Percentiles rank a stretch among this genome's conserved stretches.
Evolutionary conservation across 2,113 vertebrate genomes (phyloP).

Genomic region (Chaetura pelagica): DNA sequence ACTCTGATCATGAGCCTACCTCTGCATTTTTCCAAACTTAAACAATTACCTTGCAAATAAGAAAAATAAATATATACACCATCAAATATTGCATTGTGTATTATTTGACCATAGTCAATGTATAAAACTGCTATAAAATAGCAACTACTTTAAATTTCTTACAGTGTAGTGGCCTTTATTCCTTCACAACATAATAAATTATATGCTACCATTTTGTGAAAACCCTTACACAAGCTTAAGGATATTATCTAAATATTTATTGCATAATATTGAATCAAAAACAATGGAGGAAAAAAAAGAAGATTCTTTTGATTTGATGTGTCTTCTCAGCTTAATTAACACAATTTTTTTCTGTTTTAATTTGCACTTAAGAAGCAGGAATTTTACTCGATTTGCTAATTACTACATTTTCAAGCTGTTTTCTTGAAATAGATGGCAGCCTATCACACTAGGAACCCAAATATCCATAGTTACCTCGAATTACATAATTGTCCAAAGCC

Average conservation of each 20-base stretch:
- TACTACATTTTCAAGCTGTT: constrained; percentile 82
- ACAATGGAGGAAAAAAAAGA: neutral
- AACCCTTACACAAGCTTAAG: neutral
- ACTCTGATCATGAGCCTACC: neutral
- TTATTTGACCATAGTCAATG: neutral
- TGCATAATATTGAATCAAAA: neutral
- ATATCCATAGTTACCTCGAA: constrained; percentile 87
- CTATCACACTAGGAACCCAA: constrained; percentile 71
- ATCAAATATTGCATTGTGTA: neutral
- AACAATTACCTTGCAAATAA: neutral
- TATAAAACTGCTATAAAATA: neutral
- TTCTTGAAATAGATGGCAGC: constrained; percentile 68
- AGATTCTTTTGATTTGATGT: constrained; percentile 47
- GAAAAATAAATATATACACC: neutral
- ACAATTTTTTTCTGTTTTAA: constrained; percentile 73
- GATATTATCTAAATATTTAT: neutral
- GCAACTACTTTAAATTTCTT: neutral
- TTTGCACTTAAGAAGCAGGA: constrained; percentile 80
- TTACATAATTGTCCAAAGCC: constrained; percentile 93
- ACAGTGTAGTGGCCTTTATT: neutral
- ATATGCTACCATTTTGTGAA: neutral
- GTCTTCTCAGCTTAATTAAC: constrained; percentile 67
- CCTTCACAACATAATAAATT: neutral
- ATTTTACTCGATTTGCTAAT: constrained; percentile 83
- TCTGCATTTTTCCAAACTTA: neutral